Conservation (phyloP, 1,140 invertebrate genomes). For the Macrosteles quadrilineatus region DNA sequence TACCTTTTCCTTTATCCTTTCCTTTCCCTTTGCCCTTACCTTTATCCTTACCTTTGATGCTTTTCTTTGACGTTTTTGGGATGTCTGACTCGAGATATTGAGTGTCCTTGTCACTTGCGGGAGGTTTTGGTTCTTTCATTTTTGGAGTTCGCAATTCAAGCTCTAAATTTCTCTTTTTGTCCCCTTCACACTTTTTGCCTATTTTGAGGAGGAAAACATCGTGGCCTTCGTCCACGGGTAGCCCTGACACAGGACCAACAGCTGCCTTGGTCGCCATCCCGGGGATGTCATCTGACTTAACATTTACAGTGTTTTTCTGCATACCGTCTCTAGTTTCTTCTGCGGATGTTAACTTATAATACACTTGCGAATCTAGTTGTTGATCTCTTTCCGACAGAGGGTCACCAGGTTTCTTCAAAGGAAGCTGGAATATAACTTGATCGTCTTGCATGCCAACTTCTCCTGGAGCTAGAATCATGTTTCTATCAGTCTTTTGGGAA, state of each 20-base stretch:
- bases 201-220: slow-evolving; percentile 19
- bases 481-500: not conserved
- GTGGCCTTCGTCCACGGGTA: not conserved
- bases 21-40: not conserved
- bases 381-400: not conserved
- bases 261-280: not conserved
- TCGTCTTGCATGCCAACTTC: slow-evolving; percentile 9
- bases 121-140: slow-evolving; percentile 23
- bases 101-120: not conserved
- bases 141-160: slow-evolving; percentile 17
- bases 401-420: slow-evolving; percentile 9
- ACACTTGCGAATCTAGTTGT: not conserved
- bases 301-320: slow-evolving; percentile 5
- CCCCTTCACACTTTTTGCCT: slow-evolving; percentile 16
- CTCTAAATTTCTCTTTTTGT: slow-evolving; percentile 11
- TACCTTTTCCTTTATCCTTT: slow-evolving; percentile 9
- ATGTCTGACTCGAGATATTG: slow-evolving; percentile 14
- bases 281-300: slow-evolving; percentile 3
- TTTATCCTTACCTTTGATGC: not conserved
- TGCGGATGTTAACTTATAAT: slow-evolving; percentile 1
- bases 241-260: not conserved
- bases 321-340: not conserved
- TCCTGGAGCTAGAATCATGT: not conserved
- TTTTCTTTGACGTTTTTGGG: not conserved
- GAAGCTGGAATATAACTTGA: slow-evolving; percentile 18